Evolutionary conservation across 2,797 vertebrate genomes (phyloP).

Genomic region (Heteromormyrus szaboi): DNA sequence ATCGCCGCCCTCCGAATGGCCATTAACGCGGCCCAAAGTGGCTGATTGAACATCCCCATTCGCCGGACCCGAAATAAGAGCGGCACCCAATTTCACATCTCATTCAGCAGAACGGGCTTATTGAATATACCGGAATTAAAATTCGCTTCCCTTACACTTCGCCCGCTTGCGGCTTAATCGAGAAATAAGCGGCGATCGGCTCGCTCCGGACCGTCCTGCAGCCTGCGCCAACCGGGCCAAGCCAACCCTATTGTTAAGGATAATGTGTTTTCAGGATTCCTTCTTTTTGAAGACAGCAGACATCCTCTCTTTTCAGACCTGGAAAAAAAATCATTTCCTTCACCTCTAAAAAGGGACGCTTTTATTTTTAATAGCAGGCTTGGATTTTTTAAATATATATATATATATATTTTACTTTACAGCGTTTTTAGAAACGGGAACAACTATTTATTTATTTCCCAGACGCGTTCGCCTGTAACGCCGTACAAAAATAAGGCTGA

Average conservation of each 20-base stretch:
- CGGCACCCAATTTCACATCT: conserved; percentile 59
- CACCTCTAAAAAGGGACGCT: conserved; percentile 37
- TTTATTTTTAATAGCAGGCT: conserved; percentile 30
- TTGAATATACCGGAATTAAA: conserved; percentile 54
- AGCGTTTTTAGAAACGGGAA: neutral
- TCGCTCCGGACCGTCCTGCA: conserved; percentile 29
- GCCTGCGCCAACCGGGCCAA: conserved; percentile 38
- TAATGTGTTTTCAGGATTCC: conserved; percentile 52
- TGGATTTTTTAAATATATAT: neutral
- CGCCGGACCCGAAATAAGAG: conserved; percentile 48
- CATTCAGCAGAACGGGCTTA: conserved; percentile 55
- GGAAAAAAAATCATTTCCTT: conserved; percentile 36
- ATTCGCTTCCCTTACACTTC: conserved; percentile 49
- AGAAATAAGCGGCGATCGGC: conserved; percentile 27
- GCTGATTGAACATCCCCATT: conserved; percentile 60
- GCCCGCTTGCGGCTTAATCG: conserved; percentile 33
- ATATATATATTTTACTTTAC: neutral
- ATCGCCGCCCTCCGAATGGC: conserved; percentile 54
- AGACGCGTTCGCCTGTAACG: conserved; percentile 25
- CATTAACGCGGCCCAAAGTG: conserved; percentile 53
- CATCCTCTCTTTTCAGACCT: conserved; percentile 35
- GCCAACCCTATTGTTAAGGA: conserved; percentile 46
- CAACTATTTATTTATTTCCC: neutral
- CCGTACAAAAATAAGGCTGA: conserved; percentile 37
- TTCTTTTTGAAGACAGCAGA: conserved; percentile 42